Conservation (phyloP, 2,113 vertebrate species). For the Triplophysa rosa region DNA sequence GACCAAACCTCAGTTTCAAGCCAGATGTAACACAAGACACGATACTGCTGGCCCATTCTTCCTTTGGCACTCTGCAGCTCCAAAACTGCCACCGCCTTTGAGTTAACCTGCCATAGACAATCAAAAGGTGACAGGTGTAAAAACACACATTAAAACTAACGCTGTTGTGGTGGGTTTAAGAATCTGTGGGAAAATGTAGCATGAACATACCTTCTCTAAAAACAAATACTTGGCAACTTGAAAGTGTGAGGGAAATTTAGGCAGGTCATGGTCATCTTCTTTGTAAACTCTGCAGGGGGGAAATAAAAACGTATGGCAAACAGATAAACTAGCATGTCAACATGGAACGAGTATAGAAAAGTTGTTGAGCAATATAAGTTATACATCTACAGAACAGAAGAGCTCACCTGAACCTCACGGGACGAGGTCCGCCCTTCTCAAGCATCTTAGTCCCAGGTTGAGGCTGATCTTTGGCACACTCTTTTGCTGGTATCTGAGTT, state of each 20-base stretch:
- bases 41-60: slow-evolving; percentile 57
- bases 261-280: slow-evolving; percentile 60
- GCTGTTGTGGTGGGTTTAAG: neutral
- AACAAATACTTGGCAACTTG: slow-evolving; percentile 82
- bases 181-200: neutral
- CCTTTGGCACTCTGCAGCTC: slow-evolving; percentile 77
- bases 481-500: neutral
- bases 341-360: neutral
- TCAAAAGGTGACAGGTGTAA: neutral
- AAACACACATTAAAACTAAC: neutral
- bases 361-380: neutral
- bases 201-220: slow-evolving; percentile 74
- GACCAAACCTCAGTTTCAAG: slow-evolving; percentile 56
- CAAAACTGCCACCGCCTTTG: slow-evolving; percentile 57
- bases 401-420: slow-evolving; percentile 62
- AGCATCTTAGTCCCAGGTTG: neutral
- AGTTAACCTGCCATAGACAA: slow-evolving; percentile 48
- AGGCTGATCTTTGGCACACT: neutral
- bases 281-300: slow-evolving; percentile 66
- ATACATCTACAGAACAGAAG: neutral
- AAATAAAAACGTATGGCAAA: neutral
- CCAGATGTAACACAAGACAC: slow-evolving; percentile 60
- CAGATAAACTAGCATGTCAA: neutral
- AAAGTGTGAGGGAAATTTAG: slow-evolving; percentile 71
- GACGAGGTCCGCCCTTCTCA: neutral